A percentile compares a stretch with the other conserved stretches of the same genome.
These are phyloP conservation scores for Threskiornis aethiopicus DNA, from an alignment of 2,797 vertebrate genomes.

Conservation along the genomic window DNA sequence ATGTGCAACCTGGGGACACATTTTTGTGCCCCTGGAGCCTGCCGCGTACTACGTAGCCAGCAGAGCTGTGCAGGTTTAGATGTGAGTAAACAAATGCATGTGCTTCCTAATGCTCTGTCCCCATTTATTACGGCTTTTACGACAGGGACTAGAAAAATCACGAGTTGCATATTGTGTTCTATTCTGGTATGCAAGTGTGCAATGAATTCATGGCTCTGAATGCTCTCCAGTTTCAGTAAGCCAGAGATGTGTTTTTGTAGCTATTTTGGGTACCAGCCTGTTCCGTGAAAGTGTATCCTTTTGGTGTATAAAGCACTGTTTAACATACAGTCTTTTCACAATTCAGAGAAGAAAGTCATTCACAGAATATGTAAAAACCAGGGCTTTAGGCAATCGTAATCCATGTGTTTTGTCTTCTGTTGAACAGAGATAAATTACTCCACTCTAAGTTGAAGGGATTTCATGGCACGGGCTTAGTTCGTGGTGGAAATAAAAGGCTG, in stretches of 20 bases:
- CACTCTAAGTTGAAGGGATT: neutral
- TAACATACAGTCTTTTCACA: neutral
- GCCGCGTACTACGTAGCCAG: neutral
- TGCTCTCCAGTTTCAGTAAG: neutral
- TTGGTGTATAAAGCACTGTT: neutral
- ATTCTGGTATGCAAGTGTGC: neutral
- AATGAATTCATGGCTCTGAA: neutral
- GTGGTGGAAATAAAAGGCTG: neutral
- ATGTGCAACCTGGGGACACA: neutral
- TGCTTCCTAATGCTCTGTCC: neutral
- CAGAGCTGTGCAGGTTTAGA: neutral
- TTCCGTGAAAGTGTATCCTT: neutral
- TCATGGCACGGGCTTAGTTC: neutral
- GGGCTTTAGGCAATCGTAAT: neutral
- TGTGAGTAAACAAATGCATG: neutral
- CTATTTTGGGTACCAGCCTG: neutral
- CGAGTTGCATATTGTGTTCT: neutral
- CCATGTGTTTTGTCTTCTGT: slow-evolving; percentile 17
- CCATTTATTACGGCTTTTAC: fast-evolving
- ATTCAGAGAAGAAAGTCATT: neutral
- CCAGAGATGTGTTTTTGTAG: neutral
- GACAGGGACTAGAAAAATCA: neutral
- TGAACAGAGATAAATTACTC: slow-evolving; percentile 13
- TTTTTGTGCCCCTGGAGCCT: neutral
- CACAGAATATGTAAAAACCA: neutral